Percentiles rank a stretch among this genome's conserved stretches.
Conservation (phyloP, 2,888 invertebrate species). For the Mantis religiosa region DNA sequence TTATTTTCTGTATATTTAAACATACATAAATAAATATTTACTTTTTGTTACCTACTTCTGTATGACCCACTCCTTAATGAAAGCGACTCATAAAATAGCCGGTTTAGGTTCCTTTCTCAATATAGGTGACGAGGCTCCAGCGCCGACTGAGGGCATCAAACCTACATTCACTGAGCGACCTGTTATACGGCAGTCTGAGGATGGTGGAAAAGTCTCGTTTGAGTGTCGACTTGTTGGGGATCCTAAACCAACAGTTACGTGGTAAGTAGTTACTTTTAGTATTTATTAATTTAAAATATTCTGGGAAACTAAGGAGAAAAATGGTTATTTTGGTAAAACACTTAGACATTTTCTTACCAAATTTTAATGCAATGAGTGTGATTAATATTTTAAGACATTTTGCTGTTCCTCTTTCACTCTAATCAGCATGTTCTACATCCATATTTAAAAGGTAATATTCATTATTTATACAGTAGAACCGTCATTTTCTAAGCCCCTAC, state of each 20-base stretch:
- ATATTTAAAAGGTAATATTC: too few relatives aligned
- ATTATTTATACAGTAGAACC: too few relatives aligned
- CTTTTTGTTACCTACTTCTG: not conserved
- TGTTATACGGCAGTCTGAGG: conserved; percentile 92
- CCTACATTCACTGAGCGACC: conserved; percentile 98
- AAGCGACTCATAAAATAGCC: conserved; percentile 33
- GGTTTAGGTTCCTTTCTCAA: conserved; percentile 40
- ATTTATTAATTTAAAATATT: not conserved
- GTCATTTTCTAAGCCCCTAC: too few relatives aligned
- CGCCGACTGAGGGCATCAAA: conserved; percentile 89
- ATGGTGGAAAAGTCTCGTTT: conserved; percentile 87
- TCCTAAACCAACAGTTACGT: conserved; percentile 88
- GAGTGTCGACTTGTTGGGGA: conserved; percentile 97
- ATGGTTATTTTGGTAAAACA: too few relatives aligned
- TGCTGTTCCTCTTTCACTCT: too few relatives aligned
- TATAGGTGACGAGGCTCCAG: conserved; percentile 90
- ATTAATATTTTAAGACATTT: too few relatives aligned
- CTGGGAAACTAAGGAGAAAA: too few relatives aligned
- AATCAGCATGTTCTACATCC: too few relatives aligned
- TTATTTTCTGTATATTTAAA: not conserved
- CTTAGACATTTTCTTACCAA: too few relatives aligned
- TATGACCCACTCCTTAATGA: conserved; percentile 10
- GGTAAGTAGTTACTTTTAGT: conserved; percentile 63
- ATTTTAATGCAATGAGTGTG: too few relatives aligned
- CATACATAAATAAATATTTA: not conserved